Evolutionary conservation across 2,888 invertebrate species (phyloP), one percentile per base, ranked within the genome.

Genomic region (Leptura quadrifasciata): DNA sequence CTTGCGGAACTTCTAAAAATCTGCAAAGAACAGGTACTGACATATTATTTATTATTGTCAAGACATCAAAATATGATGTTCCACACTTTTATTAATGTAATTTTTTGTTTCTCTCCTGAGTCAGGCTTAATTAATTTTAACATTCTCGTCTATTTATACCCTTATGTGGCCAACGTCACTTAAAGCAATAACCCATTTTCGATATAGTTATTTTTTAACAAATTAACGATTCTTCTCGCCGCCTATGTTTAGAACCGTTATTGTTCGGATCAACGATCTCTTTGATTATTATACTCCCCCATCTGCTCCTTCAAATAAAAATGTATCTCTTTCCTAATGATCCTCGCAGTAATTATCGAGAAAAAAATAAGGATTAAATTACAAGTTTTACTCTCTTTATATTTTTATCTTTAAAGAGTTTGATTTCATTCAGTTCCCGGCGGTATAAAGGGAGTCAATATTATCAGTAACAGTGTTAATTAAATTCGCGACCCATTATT

Each of bases 281-380:
- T 65, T 65, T 60, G 70, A 71, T 71, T 47, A 69, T 69, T 58
- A 69, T 27, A 71, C 70, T 71, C 70, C 70, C 70, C 70, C 70
- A 61, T 71, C 70, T 71, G 70, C 24, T 60, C 61, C 20, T 71
- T 61, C 61, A 71, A 71, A 71, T 61, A 58, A 69, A 61, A 61
- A 52, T 71, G 69, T 71, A 71, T 71, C 35, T 17, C 52, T 71
- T 61, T 71, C 60, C 61, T 71, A 71, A 71, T 61, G 61, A 71
- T 61, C 39, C 31, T 20, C 58, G 58, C 17, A 69, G 69, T 58
- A 69, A 69, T 69, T 69, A 69, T 39, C 20, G 58, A 39, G 58
- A 10, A 35, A 58, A 69, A 69, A 69, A 58, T 20, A 21, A 15
- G 31, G 18, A 58, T 24, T 18, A 69, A 31, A n/a, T 58, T 69